phyloP scores from a whole-genome alignment of 2,113 vertebrate genomes.

The Phoenicopterus ruber region DNA sequence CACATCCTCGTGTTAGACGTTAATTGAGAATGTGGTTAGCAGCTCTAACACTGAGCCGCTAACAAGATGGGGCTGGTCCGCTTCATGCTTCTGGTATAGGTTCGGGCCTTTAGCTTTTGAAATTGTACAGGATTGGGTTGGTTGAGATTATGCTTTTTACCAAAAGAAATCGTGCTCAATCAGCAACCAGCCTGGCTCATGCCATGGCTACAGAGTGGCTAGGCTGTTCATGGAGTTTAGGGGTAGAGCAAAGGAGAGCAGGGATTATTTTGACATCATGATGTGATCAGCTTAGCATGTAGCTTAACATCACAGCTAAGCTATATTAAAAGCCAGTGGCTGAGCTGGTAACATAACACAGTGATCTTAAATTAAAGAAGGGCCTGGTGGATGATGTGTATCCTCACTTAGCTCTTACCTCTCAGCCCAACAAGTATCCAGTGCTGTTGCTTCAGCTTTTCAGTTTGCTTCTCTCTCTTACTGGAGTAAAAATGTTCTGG shows the following conservation, averaged over 20 bases:
- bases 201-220: not conserved
- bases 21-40: not conserved
- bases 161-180: not conserved
- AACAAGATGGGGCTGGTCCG: not conserved
- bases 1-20: not conserved
- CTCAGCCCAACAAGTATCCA: not conserved
- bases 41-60: not conserved
- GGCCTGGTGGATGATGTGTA: not conserved
- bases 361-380: not conserved
- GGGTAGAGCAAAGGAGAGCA: not conserved
- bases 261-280: not conserved
- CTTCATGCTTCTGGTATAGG: not conserved
- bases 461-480: not conserved
- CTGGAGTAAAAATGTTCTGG: not conserved
- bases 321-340: not conserved
- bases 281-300: not conserved
- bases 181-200: not conserved
- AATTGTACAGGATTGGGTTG: not conserved
- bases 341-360: not conserved
- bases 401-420: not conserved
- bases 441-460: not conserved
- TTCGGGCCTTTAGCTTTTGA: not conserved
- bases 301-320: constrained; percentile 14
- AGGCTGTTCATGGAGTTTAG: not conserved
- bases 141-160: not conserved